Evolutionary conservation across 2,888 invertebrate genomes (phyloP), one percentile per base, ranked within the genome.

Genomic region (Eristalis tenax): DNA sequence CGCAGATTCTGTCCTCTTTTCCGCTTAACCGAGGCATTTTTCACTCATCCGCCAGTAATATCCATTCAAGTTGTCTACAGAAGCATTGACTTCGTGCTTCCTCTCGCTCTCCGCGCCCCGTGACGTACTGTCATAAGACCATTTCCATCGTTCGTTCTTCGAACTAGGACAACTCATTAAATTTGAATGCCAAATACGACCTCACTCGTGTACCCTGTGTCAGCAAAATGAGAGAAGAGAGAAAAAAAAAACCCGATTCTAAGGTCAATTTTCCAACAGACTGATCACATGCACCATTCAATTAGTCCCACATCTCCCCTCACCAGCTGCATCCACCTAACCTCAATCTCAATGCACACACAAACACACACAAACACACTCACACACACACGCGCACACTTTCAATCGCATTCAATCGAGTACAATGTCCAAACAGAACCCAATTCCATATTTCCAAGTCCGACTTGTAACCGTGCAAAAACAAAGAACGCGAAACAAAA

Each of bases 201-300:
- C 66, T 66, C 59, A 79, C 80, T 68, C 66, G n/a, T 32, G 28
- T 56, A 61, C 65, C 65, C 61, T 61, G 73, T 68, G 68, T 74
- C 80, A 73, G 74, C 80, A 73, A 74, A 80, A 73, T 43, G 1
- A 13, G 22, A 22, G 26, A 8, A 22, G 13, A 23, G 2, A 11
- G 15, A 59, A 23, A 59, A 59, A 26, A 59, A 59, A 59, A 18
- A 50, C 35, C 73, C 74, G 50, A 81, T 75, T 81, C 74, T 75
- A 81, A 81, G 81, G 81, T 81, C 64, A 81, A 75, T 81, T 81
- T 81, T 81, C 81, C 74, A 69, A 64, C 68, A 56, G 69, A 81
- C 66, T 81, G 81, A 74, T 75, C 81, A 81, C 74, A 71, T 68
- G 64, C 74, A 75, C 68, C 81, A 74, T 69, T 81, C 81, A 81